Evolutionary conservation across 2,888 invertebrate genomes (phyloP), one percentile per base, ranked within the genome.

Genomic region (Bombylius major): DNA sequence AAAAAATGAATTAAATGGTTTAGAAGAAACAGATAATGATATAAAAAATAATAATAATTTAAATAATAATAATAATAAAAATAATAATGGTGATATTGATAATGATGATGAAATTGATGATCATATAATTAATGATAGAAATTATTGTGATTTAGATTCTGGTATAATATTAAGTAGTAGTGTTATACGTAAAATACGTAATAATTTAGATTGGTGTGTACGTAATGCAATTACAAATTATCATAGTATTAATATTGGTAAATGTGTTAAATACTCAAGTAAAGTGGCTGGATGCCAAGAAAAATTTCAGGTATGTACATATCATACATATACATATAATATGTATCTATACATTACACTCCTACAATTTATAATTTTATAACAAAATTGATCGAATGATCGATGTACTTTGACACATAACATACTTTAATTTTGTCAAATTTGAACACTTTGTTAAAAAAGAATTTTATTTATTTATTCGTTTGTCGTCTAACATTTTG

Each of bases 91-190:
- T 45, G 58, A 50, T n/a, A 57, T 46, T 3, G 54, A 42, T 14
- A 60, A 39, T 36, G 56, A 53, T 9, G 59, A 56, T 53, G 60
- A 59, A 63, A 59, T 58, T 32, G 55, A 44, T 54, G 60, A 64
- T 57, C 64, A 65, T 61, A 66, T 65, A 55, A 23, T 23, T 23
- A 69, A 65, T 59, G 71, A 71, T 65, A 69, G 68, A 54, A 71
- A 71, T 58, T 73, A 70, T 59, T 71, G 72, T 64, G 68, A 78
- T 71, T 61, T 80, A 80, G 89, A 91, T 75, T 84, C 86, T 49
- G 96, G 96, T 53, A 83, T 96, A 64, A 73, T 97, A 49, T 70
- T 97, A 55, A 95, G 95, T 58, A 90, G 91, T 75, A 88, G 89
- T 0, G 84, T 95, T 46, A 78, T 96, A 65, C 82, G 82, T 58